Evolutionary conservation across 2,888 invertebrate species (phyloP).

Genomic region (Chymomyza fuscimana): DNA sequence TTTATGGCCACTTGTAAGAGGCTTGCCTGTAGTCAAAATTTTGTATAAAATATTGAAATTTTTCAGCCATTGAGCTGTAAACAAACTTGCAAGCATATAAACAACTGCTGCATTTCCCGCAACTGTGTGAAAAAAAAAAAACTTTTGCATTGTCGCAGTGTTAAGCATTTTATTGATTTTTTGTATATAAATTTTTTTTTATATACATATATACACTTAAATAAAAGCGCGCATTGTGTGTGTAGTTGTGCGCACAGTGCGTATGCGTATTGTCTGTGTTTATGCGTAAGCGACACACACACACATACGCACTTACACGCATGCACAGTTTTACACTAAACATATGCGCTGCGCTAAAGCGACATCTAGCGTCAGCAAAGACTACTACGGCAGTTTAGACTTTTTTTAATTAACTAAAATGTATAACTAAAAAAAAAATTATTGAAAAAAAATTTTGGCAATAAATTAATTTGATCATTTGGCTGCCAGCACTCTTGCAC

Average conservation of each 20-base stretch:
- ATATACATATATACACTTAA: background rate
- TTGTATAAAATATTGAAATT: background rate
- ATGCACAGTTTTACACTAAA: background rate
- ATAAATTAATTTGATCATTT: background rate
- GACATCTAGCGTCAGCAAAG: background rate
- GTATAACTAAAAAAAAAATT: background rate
- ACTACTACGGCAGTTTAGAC: too few relatives aligned
- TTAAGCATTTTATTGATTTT: slow-evolving; percentile 13
- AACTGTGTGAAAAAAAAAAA: background rate
- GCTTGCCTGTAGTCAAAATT: background rate
- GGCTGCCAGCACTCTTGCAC: background rate
- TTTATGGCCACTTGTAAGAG: slow-evolving; percentile 72
- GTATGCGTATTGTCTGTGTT: slow-evolving; percentile 5
- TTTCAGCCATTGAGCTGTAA: background rate
- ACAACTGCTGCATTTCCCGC: slow-evolving; percentile 15
- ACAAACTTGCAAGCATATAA: background rate
- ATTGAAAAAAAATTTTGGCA: background rate
- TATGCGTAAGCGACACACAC: slow-evolving; percentile 7
- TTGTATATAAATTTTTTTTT: background rate
- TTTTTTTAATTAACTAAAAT: too few relatives aligned
- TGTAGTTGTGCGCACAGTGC: background rate
- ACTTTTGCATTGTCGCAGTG: background rate
- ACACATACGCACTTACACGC: background rate
- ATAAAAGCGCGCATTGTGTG: slow-evolving; percentile 1
- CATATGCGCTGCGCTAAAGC: background rate